A percentile compares a stretch with the other conserved stretches of the same genome.
Conservation (phyloP, 2,113 vertebrate genomes). For the Lasiurus borealis region DNA sequence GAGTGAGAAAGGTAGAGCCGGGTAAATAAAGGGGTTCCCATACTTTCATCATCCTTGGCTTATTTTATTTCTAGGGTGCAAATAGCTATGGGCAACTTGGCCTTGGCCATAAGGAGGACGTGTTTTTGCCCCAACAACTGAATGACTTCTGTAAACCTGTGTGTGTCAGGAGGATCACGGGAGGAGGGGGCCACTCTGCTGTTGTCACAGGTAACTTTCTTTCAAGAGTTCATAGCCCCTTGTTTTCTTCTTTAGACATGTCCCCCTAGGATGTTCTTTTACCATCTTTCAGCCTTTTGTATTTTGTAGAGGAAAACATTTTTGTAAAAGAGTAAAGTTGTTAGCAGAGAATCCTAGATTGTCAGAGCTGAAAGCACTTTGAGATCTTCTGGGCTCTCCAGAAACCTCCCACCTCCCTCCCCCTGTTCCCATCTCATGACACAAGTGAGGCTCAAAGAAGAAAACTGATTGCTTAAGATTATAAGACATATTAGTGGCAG, state of each 20-base stretch:
- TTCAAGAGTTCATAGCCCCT: not conserved
- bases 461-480: constrained; percentile 22
- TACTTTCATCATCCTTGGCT: constrained; percentile 24
- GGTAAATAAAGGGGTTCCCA: not conserved
- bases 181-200: constrained; percentile 94
- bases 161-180: constrained; percentile 85
- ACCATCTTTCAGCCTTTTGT: constrained; percentile 17
- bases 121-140: constrained; percentile 85
- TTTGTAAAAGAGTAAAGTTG: constrained; percentile 2
- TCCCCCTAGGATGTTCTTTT: not conserved
- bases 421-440: not conserved
- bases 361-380: constrained; percentile 14
- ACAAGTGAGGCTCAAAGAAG: not conserved
- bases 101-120: constrained; percentile 92
- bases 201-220: constrained; percentile 89
- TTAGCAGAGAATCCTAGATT: not conserved
- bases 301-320: constrained; percentile 31
- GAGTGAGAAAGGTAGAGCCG: not conserved
- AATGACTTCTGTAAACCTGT: constrained; percentile 79
- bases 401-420: not conserved
- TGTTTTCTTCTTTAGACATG: constrained; percentile 36
- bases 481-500: not conserved
- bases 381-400: not conserved
- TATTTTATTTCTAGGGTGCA: constrained; percentile 89
- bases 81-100: constrained; percentile 97